These are phyloP conservation scores for Smittia aterrima DNA, from an alignment of 2,888 invertebrate species.

Conservation along the genomic window DNA sequence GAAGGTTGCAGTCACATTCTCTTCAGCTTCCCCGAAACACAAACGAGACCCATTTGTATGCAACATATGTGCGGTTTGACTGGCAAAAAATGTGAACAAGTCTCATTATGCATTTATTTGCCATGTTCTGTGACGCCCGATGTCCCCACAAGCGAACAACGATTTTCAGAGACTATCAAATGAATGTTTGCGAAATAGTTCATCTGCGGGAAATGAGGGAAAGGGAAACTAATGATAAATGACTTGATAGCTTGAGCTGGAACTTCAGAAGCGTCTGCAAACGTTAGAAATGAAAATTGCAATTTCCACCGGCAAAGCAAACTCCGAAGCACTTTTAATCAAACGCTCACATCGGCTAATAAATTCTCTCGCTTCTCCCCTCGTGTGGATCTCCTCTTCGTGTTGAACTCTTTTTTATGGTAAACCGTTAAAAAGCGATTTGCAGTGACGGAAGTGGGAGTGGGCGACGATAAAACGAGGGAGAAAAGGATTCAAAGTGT, in stretches of 20 bases:
- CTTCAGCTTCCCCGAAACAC: neutral
- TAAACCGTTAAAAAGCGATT: constrained; percentile 31
- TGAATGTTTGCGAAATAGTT: constrained; percentile 19
- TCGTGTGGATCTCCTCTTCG: neutral
- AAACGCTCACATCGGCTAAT: constrained; percentile 1
- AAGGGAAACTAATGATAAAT: constrained; percentile 26
- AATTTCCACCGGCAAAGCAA: neutral
- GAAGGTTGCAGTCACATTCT: constrained; percentile 23
- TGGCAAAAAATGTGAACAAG: constrained; percentile 27
- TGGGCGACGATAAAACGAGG: neutral
- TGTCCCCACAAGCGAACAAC: neutral
- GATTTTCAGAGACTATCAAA: constrained; percentile 15
- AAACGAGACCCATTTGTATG: constrained; percentile 31
- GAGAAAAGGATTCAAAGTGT: constrained; percentile 13
- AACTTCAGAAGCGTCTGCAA: constrained; percentile 3
- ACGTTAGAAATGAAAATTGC: neutral
- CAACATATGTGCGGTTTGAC: constrained; percentile 39
- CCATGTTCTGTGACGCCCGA: neutral
- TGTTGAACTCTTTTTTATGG: constrained; percentile 27
- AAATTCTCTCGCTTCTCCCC: neutral
- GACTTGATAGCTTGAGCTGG: neutral
- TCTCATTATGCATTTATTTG: constrained; percentile 37
- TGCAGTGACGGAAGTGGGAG: neutral
- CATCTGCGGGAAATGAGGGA: neutral
- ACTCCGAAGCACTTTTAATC: neutral